Percentiles rank a stretch among this genome's conserved stretches.
phyloP scores from a whole-genome alignment of 2,113 vertebrate genomes.

The Peromyscus californicus region DNA sequence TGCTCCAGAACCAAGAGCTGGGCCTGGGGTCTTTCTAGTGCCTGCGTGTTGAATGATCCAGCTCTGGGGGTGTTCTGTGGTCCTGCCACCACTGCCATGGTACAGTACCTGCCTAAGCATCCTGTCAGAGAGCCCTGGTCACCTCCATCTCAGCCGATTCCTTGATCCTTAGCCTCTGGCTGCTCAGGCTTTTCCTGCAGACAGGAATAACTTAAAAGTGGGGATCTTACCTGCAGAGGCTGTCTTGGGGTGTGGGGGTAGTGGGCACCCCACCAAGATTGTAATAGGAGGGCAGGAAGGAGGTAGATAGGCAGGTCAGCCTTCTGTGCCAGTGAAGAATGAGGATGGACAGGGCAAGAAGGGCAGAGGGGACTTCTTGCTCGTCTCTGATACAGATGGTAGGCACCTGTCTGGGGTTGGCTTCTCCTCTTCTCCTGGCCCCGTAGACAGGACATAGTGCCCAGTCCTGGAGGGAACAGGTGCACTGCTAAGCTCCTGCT shows the following conservation, averaged over 20 bases:
- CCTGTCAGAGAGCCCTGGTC: not conserved
- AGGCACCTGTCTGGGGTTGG: not conserved
- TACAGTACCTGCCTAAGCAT: accelerated
- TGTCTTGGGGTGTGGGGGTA: not conserved
- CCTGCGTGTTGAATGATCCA: not conserved
- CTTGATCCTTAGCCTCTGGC: not conserved
- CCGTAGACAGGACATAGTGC: not conserved
- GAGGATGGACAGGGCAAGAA: too few relatives aligned
- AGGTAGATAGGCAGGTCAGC: not conserved
- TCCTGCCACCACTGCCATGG: not conserved
- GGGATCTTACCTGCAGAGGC: not conserved
- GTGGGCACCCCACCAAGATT: not conserved
- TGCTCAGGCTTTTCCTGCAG: not conserved
- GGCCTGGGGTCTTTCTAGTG: not conserved
- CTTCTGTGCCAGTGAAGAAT: not conserved
- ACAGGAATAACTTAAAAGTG: constrained; percentile 46
- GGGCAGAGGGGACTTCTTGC: not conserved
- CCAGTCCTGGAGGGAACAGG: not conserved
- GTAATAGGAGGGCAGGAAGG: not conserved
- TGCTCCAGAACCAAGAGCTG: not conserved
- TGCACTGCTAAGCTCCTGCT: not conserved
- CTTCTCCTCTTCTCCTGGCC: not conserved
- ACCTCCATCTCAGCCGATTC: not conserved
- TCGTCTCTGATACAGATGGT: not conserved
- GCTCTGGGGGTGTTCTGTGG: not conserved